Conservation (phyloP, 2,797 vertebrate genomes). For the Phoebastria nigripes region DNA sequence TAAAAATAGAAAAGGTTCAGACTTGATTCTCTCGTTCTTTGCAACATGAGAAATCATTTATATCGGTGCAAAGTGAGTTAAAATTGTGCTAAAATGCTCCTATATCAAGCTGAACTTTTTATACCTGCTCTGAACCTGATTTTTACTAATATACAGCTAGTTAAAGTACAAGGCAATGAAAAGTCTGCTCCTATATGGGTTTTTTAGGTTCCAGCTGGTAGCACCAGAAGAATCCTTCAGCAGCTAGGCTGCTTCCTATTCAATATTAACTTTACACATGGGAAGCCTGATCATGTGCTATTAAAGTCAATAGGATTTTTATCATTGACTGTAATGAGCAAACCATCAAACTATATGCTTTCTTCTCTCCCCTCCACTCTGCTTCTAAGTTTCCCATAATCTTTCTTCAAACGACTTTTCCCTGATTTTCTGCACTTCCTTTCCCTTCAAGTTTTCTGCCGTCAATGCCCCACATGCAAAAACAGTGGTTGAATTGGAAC, state of each 20-base stretch:
- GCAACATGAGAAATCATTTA: background rate
- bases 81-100: background rate
- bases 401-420: background rate
- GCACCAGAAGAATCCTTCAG: background rate
- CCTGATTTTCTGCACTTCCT: background rate
- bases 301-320: slow-evolving; percentile 40
- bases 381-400: background rate
- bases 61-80: background rate
- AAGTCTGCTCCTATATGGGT: background rate
- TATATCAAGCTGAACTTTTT: background rate
- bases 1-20: background rate
- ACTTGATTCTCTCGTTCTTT: background rate
- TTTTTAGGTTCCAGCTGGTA: background rate
- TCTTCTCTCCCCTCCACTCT: background rate
- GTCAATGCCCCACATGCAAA: background rate
- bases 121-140: background rate
- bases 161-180: background rate
- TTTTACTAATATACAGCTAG: background rate
- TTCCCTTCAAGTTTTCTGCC: background rate
- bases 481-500: background rate
- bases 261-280: slow-evolving; percentile 15
- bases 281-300: slow-evolving; percentile 1
- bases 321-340: background rate
- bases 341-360: background rate
- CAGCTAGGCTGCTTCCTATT: background rate